Conservation (phyloP, 2,113 vertebrate species). For the Parus major region DNA sequence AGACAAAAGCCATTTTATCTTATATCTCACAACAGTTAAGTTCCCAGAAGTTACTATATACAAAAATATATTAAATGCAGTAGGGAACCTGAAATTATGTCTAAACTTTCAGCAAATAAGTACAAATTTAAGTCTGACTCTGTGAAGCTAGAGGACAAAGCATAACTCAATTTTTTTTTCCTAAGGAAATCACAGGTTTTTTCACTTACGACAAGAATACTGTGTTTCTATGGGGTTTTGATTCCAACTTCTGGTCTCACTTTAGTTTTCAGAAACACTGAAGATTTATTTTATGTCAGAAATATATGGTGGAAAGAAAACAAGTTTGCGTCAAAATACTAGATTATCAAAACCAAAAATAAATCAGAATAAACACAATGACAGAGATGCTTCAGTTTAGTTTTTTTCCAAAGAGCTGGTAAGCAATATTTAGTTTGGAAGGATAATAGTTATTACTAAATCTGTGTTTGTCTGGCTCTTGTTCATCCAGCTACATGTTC, state of each 20-base stretch:
- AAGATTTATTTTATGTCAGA: background rate
- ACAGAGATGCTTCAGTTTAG: fast-evolving
- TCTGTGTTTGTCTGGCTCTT: background rate
- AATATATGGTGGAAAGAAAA: background rate
- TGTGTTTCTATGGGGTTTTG: background rate
- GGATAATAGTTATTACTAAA: background rate
- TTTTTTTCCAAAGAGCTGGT: background rate
- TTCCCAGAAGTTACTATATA: background rate
- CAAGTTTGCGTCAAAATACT: background rate
- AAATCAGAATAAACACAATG: background rate
- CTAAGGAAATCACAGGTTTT: fast-evolving
- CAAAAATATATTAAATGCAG: background rate
- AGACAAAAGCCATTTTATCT: background rate
- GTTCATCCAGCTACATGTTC: background rate
- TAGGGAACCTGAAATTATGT: background rate
- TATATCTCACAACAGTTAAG: background rate
- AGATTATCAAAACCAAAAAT: background rate
- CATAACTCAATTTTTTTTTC: background rate
- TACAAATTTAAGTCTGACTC: background rate
- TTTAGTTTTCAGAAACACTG: background rate
- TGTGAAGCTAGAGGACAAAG: background rate
- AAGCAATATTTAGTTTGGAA: background rate
- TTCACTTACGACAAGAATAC: background rate
- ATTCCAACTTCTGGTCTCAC: background rate
- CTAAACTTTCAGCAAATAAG: background rate